Evolutionary conservation across 2,888 invertebrate genomes (phyloP).

Genomic region (Eupithecia inturbata): DNA sequence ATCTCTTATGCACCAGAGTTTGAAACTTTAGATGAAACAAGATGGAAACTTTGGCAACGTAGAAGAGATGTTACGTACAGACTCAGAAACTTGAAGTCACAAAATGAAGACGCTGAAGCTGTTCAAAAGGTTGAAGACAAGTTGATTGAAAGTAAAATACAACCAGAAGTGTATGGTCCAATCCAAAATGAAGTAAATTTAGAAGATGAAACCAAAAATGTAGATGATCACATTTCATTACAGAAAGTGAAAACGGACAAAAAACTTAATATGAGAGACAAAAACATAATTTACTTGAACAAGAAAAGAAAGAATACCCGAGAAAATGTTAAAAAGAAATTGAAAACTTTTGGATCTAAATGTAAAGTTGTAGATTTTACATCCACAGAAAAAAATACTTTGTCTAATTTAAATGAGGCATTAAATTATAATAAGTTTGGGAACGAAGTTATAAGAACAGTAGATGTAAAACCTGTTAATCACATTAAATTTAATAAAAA

Average conservation of each 20-base stretch:
- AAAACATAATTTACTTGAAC: constrained; percentile 60
- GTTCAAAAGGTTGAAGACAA: neutral
- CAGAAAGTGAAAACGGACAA: constrained; percentile 22
- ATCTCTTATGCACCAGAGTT: constrained; percentile 95
- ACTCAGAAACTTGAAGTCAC: constrained; percentile 57
- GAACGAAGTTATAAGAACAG: constrained; percentile 61
- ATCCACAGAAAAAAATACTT: constrained; percentile 55
- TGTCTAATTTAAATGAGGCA: constrained; percentile 70
- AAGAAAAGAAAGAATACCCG: constrained; percentile 50
- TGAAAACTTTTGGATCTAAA: constrained; percentile 23
- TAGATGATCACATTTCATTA: neutral
- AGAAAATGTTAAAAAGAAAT: constrained; percentile 26
- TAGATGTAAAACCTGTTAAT: constrained; percentile 67
- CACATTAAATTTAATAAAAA: constrained; percentile 72
- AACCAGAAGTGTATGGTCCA: constrained; percentile 4
- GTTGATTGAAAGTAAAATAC: neutral
- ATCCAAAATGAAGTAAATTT: constrained; percentile 22
- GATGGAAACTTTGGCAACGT: constrained; percentile 88
- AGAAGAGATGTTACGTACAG: constrained; percentile 83
- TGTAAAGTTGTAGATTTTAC: constrained; percentile 69
- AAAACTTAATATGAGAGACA: constrained; percentile 68
- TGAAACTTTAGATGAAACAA: constrained; percentile 89
- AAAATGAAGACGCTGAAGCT: constrained; percentile 40
- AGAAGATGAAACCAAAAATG: neutral
- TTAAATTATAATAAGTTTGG: constrained; percentile 73